Conservation (phyloP, 1,140 invertebrate species). For the Zophobas morio region DNA sequence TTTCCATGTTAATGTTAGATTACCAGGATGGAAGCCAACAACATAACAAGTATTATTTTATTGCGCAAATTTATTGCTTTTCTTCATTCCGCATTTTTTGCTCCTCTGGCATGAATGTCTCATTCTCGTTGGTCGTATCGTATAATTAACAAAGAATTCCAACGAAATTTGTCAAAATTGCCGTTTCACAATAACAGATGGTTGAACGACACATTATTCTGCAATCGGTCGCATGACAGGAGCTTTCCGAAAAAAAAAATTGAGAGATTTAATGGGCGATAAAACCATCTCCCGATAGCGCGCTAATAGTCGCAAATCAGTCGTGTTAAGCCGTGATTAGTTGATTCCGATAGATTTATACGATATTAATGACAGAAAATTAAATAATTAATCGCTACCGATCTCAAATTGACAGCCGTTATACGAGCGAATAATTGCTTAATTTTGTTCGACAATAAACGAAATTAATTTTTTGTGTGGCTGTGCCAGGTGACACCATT, state of each 20-base stretch:
- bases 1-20: slow-evolving; percentile 35
- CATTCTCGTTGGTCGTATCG: too few relatives aligned
- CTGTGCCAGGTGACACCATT: slow-evolving; percentile 16
- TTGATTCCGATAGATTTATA: neutral
- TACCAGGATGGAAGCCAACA: slow-evolving; percentile 22
- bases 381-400: slow-evolving; percentile 22
- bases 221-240: neutral
- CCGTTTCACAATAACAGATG: neutral
- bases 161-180: slow-evolving; percentile 18
- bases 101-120: neutral
- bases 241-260: slow-evolving; percentile 13
- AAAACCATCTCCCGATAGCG: slow-evolving; percentile 7
- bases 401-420: slow-evolving; percentile 13
- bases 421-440: slow-evolving; percentile 31
- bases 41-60: slow-evolving; percentile 32
- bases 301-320: slow-evolving; percentile 18
- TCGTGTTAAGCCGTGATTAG: slow-evolving; percentile 24
- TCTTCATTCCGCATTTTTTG: slow-evolving; percentile 1
- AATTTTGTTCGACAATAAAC: slow-evolving; percentile 21
- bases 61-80: slow-evolving; percentile 31
- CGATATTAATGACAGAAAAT: slow-evolving; percentile 25
- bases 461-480: neutral
- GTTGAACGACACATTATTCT: neutral
- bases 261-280: slow-evolving; percentile 17
- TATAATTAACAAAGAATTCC: slow-evolving; percentile 20